Percentiles rank a stretch among this genome's conserved stretches.
These are phyloP conservation scores for Amphipyra tragopoginis DNA, from an alignment of 2,888 invertebrate genomes.

Conservation along the genomic window DNA sequence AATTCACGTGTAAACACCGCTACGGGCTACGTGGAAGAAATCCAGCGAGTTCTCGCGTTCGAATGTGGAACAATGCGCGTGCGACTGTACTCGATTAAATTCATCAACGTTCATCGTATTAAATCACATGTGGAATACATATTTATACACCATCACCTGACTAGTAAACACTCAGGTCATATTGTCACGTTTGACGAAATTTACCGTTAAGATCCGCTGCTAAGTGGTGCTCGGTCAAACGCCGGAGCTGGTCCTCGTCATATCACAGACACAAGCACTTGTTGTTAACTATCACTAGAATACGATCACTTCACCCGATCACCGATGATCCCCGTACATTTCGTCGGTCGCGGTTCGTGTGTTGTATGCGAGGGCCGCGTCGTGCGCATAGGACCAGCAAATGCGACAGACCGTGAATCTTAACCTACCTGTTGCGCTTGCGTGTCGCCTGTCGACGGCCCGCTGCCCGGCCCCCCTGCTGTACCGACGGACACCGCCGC, in stretches of 20 bases:
- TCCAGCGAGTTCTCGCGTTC: constrained; percentile 63
- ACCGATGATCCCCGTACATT: constrained; percentile 83
- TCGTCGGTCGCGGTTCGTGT: constrained; percentile 73
- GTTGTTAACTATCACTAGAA: constrained; percentile 75
- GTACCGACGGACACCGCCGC: constrained; percentile 79
- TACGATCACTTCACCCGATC: constrained; percentile 82
- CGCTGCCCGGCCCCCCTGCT: constrained; percentile 76
- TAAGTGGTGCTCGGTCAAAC: constrained; percentile 73
- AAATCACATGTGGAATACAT: constrained; percentile 37
- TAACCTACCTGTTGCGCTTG: constrained; percentile 89
- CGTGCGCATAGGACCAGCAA: constrained; percentile 85
- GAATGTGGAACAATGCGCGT: constrained; percentile 73
- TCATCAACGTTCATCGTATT: constrained; percentile 31
- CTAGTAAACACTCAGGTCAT: constrained; percentile 84
- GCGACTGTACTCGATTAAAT: constrained; percentile 54
- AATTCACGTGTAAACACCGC: constrained; percentile 86
- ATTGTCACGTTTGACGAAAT: constrained; percentile 78
- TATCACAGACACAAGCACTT: constrained; percentile 78
- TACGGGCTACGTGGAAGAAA: constrained; percentile 82
- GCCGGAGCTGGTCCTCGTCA: constrained; percentile 76
- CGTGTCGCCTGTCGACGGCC: constrained; percentile 79
- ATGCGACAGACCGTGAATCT: constrained; percentile 88
- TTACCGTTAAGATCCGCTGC: constrained; percentile 88
- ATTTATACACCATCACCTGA: constrained; percentile 76
- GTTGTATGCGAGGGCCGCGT: constrained; percentile 78